phyloP scores from a whole-genome alignment of 2,113 vertebrate species.

The Erythrocebus patas region DNA sequence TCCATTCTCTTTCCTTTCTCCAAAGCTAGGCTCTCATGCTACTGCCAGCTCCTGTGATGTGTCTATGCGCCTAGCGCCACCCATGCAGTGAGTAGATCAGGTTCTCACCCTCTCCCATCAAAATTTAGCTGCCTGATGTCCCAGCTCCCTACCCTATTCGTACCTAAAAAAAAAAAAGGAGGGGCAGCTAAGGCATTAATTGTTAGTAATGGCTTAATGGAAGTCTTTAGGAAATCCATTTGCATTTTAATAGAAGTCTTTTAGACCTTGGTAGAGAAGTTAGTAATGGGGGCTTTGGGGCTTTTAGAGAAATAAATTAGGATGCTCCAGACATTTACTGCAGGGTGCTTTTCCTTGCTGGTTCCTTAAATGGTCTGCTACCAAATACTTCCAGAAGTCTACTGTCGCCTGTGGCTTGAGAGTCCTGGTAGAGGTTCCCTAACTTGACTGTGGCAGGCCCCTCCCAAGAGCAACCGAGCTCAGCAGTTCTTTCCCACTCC shows the following conservation, averaged over 20 bases:
- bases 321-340: background rate
- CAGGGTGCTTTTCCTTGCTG: background rate
- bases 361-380: background rate
- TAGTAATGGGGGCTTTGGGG: background rate
- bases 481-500: background rate
- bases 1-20: background rate
- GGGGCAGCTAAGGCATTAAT: background rate
- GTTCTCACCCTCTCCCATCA: background rate
- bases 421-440: background rate
- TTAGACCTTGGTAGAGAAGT: background rate
- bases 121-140: background rate
- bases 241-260: conserved; percentile 53
- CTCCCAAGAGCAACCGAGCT: background rate
- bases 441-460: background rate
- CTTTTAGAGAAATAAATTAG: background rate
- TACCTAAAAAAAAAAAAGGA: background rate
- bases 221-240: background rate
- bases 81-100: background rate
- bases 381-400: background rate
- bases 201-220: background rate
- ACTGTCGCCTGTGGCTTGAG: background rate
- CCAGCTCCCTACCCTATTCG: background rate
- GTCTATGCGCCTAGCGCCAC: background rate
- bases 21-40: background rate
- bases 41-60: background rate